These are phyloP conservation scores for Cygnus buccinator DNA, from an alignment of 2,113 vertebrate genomes.

Conservation along the genomic window DNA sequence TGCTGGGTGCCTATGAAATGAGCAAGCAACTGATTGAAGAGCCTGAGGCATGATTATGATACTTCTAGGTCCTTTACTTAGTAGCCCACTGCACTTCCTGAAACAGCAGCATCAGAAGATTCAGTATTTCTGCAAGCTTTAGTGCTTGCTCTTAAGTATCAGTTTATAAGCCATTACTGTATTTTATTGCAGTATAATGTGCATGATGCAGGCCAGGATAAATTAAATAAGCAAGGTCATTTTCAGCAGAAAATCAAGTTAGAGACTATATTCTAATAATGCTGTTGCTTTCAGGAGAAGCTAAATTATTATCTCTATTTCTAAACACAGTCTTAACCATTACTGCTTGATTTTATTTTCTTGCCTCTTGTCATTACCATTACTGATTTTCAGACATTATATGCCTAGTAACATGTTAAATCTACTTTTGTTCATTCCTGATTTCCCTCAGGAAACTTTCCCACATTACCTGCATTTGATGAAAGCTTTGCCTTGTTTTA, in stretches of 20 bases:
- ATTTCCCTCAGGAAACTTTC: neutral
- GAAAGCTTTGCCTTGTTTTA: neutral
- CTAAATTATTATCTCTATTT: neutral
- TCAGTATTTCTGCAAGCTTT: neutral
- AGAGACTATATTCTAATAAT: neutral
- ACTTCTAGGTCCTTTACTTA: neutral
- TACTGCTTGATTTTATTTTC: conserved; percentile 15
- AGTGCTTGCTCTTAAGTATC: neutral
- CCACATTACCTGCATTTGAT: neutral
- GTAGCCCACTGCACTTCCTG: neutral
- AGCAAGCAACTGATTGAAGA: neutral
- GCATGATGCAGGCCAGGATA: neutral
- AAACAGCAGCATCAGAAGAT: neutral
- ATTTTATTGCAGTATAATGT: neutral
- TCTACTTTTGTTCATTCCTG: neutral
- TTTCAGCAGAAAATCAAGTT: conserved; percentile 21
- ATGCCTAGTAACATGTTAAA: neutral
- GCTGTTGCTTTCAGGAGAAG: neutral
- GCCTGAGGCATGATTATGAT: neutral
- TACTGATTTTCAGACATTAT: conserved; percentile 5
- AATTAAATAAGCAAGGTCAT: conserved; percentile 11
- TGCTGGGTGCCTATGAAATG: neutral
- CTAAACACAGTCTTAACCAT: neutral
- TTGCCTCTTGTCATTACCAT: neutral
- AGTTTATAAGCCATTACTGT: neutral